These are phyloP conservation scores for Pemphredon lugubris DNA, from an alignment of 2,888 invertebrate species.

Conservation along the genomic window DNA sequence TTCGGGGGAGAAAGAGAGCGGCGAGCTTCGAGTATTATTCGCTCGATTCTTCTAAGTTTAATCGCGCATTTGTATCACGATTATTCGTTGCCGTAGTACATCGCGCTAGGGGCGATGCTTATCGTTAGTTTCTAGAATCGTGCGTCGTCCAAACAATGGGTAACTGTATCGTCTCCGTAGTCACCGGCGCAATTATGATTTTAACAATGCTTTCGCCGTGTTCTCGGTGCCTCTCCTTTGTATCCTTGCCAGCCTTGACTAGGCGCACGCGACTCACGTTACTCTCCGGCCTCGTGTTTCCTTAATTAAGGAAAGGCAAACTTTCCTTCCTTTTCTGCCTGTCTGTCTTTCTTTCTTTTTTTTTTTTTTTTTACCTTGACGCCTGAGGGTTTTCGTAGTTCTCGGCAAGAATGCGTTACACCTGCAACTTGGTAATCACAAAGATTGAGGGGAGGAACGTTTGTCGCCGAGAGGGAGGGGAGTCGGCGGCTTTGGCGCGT, in stretches of 20 bases:
- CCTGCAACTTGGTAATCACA: conserved; percentile 36
- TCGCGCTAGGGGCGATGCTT: too few relatives aligned
- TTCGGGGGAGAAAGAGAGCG: too few relatives aligned
- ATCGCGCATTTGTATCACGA: too few relatives aligned
- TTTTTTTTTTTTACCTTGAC: background rate
- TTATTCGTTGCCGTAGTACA: too few relatives aligned
- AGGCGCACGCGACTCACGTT: background rate
- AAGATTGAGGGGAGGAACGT: background rate
- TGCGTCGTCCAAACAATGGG: conserved; percentile 40
- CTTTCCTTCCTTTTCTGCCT: conserved; percentile 19
- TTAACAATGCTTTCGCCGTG: conserved; percentile 35
- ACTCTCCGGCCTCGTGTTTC: conserved; percentile 28
- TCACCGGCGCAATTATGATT: conserved; percentile 30
- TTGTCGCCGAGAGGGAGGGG: background rate
- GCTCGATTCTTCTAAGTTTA: too few relatives aligned
- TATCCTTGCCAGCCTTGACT: conserved; percentile 18
- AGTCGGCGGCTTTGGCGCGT: too few relatives aligned
- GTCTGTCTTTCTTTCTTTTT: too few relatives aligned
- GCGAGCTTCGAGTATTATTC: too few relatives aligned
- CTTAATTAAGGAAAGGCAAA: conserved; percentile 53
- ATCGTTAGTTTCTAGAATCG: too few relatives aligned
- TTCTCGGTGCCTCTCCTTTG: conserved; percentile 12
- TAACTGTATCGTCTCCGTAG: conserved; percentile 25
- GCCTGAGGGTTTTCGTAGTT: background rate
- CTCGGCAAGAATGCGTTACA: conserved; percentile 28